Conservation (phyloP, 2,113 vertebrate genomes). For the Geococcyx californianus region DNA sequence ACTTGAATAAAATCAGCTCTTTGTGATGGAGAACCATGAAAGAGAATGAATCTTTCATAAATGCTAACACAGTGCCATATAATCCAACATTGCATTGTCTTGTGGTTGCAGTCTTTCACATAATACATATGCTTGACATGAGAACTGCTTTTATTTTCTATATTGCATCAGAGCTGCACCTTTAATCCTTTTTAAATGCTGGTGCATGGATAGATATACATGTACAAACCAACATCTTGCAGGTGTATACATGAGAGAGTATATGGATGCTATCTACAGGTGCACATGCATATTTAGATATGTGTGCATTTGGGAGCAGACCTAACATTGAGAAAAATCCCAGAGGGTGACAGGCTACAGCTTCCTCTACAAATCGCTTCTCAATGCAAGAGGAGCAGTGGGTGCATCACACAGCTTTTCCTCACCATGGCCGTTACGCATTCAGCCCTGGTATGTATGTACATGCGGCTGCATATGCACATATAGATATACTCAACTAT, state of each 20-base stretch:
- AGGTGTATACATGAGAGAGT: neutral
- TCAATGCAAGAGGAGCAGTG: neutral
- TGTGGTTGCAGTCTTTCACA: neutral
- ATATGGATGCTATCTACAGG: neutral
- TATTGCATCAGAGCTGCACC: neutral
- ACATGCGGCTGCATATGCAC: neutral
- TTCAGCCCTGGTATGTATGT: neutral
- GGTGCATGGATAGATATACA: neutral
- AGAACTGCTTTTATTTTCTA: neutral
- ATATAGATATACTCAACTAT: neutral
- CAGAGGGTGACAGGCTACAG: neutral
- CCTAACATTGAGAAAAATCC: neutral
- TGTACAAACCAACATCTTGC: neutral
- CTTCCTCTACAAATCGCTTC: neutral
- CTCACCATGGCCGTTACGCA: neutral
- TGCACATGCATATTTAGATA: neutral
- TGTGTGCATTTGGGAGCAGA: neutral
- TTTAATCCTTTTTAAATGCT: neutral
- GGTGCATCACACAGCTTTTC: neutral
- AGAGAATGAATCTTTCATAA: neutral
- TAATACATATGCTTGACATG: neutral
- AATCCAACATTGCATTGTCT: neutral
- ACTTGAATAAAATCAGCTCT: neutral
- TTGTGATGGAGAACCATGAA: neutral
- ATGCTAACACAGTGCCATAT: neutral